A percentile compares a stretch with the other conserved stretches of the same genome.
phyloP scores from a whole-genome alignment of 92 coral and sea anemone genomes.

The Isaurus tuberculatus region DNA sequence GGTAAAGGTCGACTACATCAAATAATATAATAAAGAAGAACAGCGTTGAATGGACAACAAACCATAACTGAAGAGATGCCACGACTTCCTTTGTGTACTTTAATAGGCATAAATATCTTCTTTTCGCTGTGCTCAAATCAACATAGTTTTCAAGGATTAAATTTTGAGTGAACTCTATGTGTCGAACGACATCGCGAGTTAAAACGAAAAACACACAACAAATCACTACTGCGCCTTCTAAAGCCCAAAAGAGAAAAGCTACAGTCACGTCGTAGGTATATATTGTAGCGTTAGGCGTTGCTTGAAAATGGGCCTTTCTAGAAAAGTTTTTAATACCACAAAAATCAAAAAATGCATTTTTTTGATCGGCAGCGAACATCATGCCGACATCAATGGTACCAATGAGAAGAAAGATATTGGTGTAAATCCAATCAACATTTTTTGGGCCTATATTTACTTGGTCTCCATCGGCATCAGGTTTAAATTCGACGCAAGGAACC shows the following conservation, averaged over 20 bases:
- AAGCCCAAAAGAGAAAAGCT: constrained; percentile 52
- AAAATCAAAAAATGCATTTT: constrained; percentile 58
- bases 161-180: constrained; percentile 65
- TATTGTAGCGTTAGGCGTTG: not conserved
- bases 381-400: constrained; percentile 44
- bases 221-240: constrained; percentile 49
- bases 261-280: constrained; percentile 22
- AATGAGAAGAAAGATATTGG: constrained; percentile 57
- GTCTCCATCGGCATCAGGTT: constrained; percentile 50
- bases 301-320: not conserved
- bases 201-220: constrained; percentile 67
- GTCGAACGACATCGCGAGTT: constrained; percentile 61
- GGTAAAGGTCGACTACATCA: constrained; percentile 30
- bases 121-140: constrained; percentile 61
- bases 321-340: constrained; percentile 56
- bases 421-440: constrained; percentile 55
- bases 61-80: constrained; percentile 58
- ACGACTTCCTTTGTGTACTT: constrained; percentile 55
- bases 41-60: constrained; percentile 56
- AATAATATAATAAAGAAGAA: constrained; percentile 47
- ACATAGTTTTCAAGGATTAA: constrained; percentile 32
- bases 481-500: constrained; percentile 57
- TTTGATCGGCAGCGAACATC: constrained; percentile 33
- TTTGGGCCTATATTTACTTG: constrained; percentile 48
- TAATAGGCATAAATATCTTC: constrained; percentile 60